Base-by-base conservation (phyloP, 1,140 invertebrate genomes). In the Brachionus calyciflorus region DNA sequence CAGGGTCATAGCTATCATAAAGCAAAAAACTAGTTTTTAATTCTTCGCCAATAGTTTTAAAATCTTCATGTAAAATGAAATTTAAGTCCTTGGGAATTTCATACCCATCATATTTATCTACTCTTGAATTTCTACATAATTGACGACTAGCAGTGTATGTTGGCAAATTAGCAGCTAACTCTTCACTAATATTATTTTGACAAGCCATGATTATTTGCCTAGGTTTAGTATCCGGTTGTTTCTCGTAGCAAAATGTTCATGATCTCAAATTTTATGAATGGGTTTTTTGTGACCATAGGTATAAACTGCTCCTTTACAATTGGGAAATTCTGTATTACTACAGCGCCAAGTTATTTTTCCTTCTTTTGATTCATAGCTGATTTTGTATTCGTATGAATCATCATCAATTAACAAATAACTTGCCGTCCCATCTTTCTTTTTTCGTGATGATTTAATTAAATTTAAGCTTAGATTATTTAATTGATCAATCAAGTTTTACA, bases 341-440 rank as follows among this genome's bases (percentile, higher is more conserved):
- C 51, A 55, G 1, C 51, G 51, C 51, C 51, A 55, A 55, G 24
- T 55, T 55, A 26, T 55, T 26, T 28, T 55, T 1, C 51, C 51
- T 24, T 24, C 24, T 26, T 55, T 55, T 1, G 28, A 19, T 28
- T 55, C 28, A 60, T 60, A 60, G 9, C 28, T 17, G 30, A 17
- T 19, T 17, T 60, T 60, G 37, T 60, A 60, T 60, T 60, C 55
- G 37, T 33, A 60, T 26, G 37, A 19, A 37, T 60, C 37, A 17
- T 60, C 55, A 30, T 60, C 55, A 17, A 60, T 40, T 19, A 60
- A 40, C 26, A 60, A 19, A 26, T 30, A 60, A 60, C 55, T 60
- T 37, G 30, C 17, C 4, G 30, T 37, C 19, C 55, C 55, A 37
- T 60, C 55, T 37, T 60, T 60, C 37, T 60, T 60, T 3, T 30